Evolutionary conservation across 1,140 invertebrate genomes (phyloP).

Genomic region (Drosophila melanica): DNA sequence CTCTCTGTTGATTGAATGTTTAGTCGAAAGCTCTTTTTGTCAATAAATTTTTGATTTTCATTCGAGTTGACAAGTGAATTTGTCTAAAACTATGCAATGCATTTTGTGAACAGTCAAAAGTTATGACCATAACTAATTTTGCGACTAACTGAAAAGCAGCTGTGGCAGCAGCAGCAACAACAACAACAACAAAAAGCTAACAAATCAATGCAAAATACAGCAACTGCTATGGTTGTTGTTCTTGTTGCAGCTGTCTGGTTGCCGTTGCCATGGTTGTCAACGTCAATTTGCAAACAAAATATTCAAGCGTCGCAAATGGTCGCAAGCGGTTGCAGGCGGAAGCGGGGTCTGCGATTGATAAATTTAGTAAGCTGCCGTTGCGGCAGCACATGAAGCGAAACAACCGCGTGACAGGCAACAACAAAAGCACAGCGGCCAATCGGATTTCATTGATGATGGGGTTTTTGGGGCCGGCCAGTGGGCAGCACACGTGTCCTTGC

Average conservation of each 20-base stretch:
- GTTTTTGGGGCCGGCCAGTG: neutral
- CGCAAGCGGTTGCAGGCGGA: neutral
- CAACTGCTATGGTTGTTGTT: slow-evolving; percentile 12
- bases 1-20: neutral
- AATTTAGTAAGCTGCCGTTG: slow-evolving; percentile 23
- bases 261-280: slow-evolving; percentile 39
- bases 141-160: slow-evolving; percentile 15
- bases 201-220: slow-evolving; percentile 58
- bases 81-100: neutral
- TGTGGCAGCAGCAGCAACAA: slow-evolving; percentile 10
- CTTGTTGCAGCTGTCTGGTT: slow-evolving; percentile 31
- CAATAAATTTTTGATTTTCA: slow-evolving; percentile 12
- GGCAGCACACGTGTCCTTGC: neutral
- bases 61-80: slow-evolving; percentile 9
- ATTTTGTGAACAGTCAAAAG: neutral
- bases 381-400: slow-evolving; percentile 18
- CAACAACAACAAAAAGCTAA: slow-evolving; percentile 28
- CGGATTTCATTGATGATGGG: neutral
- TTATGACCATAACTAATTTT: slow-evolving; percentile 48
- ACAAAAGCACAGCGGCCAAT: slow-evolving; percentile 13
- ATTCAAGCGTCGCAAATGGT: neutral
- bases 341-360: neutral
- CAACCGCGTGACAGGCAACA: slow-evolving; percentile 5
- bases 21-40: too few relatives aligned
- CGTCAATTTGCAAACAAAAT: slow-evolving; percentile 62